These are phyloP conservation scores for Pollimyrus isidori DNA, from an alignment of 2,113 vertebrate species.

Conservation along the genomic window DNA sequence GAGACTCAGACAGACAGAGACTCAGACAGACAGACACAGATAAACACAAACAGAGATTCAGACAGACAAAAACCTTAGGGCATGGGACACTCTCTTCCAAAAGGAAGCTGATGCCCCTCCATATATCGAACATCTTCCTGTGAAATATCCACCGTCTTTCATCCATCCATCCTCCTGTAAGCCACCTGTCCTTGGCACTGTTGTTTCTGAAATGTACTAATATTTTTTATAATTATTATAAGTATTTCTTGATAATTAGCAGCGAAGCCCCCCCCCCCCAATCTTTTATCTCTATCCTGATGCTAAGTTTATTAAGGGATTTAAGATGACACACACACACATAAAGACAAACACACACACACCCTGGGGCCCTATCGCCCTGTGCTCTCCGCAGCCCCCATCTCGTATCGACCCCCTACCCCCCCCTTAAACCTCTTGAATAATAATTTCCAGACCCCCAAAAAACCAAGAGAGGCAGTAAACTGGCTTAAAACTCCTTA, in stretches of 20 bases:
- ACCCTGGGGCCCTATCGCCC: no score
- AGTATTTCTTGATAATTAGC: background rate
- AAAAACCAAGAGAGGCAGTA: constrained; percentile 51
- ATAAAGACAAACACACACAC: background rate
- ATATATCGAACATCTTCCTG: background rate
- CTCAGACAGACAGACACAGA: no score
- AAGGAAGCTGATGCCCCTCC: background rate
- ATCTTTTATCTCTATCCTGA: background rate
- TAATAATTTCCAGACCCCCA: constrained; percentile 61
- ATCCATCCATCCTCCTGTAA: background rate
- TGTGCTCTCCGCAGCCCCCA: no score
- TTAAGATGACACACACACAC: background rate
- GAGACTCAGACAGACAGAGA: background rate
- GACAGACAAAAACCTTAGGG: background rate
- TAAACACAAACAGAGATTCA: no score
- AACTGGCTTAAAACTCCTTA: constrained; percentile 71
- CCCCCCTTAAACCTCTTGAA: constrained; percentile 58
- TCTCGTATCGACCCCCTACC: no score
- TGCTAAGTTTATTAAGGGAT: background rate
- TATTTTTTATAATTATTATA: background rate
- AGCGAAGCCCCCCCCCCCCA: background rate
- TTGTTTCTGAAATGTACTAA: background rate
- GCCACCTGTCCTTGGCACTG: background rate
- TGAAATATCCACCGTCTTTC: background rate
- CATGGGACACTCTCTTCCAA: background rate